Conservation (phyloP, 2,797 vertebrate genomes). For the Semaprochilodus insignis region DNA sequence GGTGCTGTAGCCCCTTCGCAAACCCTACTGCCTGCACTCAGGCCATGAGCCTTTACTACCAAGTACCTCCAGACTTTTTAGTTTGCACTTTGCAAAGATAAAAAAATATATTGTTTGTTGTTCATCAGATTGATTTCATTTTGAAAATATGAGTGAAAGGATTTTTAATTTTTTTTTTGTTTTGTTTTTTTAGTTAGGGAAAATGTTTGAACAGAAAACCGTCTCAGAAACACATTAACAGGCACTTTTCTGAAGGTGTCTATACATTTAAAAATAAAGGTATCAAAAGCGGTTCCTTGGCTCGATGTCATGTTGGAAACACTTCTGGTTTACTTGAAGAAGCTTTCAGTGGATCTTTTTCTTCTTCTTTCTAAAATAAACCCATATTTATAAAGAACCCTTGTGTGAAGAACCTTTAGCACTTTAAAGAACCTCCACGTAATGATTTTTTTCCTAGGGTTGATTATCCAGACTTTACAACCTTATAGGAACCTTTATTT, state of each 20-base stretch:
- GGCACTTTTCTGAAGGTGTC: too few species aligned
- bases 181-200: too few species aligned
- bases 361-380: not conserved
- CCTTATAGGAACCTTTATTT: too few species aligned
- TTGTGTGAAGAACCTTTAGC: too few species aligned
- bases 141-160: not conserved
- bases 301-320: not conserved
- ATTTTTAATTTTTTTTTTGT: too few species aligned
- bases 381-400: not conserved
- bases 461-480: too few species aligned
- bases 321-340: not conserved
- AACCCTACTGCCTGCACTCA: too few species aligned
- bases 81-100: not conserved
- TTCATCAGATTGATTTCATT: not conserved
- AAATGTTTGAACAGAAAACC: too few species aligned
- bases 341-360: not conserved
- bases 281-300: not conserved
- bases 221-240: too few species aligned
- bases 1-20: too few species aligned
- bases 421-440: not conserved
- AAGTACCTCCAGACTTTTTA: not conserved
- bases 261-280: too few species aligned
- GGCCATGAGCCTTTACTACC: not conserved
- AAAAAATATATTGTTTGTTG: not conserved
- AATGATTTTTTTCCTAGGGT: not conserved